Evolutionary conservation across 2,888 invertebrate genomes (phyloP).

Genomic region (Drosophila prolongata): DNA sequence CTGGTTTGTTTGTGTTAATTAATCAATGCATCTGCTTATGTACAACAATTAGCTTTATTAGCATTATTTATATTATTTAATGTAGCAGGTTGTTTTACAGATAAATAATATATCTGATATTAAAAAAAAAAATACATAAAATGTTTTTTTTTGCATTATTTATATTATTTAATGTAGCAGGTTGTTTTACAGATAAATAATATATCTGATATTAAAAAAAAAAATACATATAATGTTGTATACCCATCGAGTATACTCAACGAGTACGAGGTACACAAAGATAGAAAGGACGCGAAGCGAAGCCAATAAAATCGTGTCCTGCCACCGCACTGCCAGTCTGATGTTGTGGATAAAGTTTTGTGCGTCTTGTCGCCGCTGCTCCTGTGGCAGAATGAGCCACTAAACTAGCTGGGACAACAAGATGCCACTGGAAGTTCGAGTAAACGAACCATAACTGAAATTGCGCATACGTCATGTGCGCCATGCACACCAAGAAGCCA

Average conservation of each 20-base stretch:
- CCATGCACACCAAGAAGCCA: constrained; percentile 20
- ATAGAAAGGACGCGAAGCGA: constrained; percentile 46
- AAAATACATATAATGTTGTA: not conserved
- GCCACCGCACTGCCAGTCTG: constrained; percentile 23
- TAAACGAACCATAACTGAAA: constrained; percentile 64
- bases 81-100: too few relatives aligned
- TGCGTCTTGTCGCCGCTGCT: constrained; percentile 39
- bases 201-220: too few relatives aligned
- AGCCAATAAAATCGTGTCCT: constrained; percentile 69
- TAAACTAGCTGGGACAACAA: constrained; percentile 49
- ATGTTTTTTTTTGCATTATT: too few relatives aligned
- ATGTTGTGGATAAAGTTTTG: constrained; percentile 39
- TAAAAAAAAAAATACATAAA: too few relatives aligned
- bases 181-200: too few relatives aligned
- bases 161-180: too few relatives aligned
- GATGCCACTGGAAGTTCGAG: constrained; percentile 50
- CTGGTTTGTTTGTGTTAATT: too few relatives aligned
- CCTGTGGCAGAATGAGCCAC: constrained; percentile 13
- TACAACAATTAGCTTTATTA: too few relatives aligned
- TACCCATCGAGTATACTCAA: not conserved
- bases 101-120: too few relatives aligned
- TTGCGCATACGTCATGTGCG: constrained; percentile 69
- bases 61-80: too few relatives aligned
- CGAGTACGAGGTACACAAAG: constrained; percentile 8
- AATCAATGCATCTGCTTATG: too few relatives aligned